phyloP scores from a whole-genome alignment of 2,113 vertebrate species.

The Charadrius vociferus region DNA sequence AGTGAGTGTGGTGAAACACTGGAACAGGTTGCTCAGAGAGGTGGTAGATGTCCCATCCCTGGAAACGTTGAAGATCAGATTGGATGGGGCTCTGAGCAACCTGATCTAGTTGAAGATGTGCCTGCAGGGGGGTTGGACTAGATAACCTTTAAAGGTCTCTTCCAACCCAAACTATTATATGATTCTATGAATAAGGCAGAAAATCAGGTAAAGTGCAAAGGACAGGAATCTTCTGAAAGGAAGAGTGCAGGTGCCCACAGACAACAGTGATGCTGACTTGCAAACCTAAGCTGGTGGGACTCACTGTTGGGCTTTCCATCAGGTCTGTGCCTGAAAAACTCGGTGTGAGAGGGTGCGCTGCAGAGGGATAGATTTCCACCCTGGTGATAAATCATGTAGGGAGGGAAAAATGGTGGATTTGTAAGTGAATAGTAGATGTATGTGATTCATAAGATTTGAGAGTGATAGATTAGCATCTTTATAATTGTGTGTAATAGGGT shows the following conservation, averaged over 20 bases:
- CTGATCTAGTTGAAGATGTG: neutral
- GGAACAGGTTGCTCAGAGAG: neutral
- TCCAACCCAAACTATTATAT: neutral
- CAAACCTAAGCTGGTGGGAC: rapidly evolving
- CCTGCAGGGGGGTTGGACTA: neutral
- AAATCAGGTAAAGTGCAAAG: neutral
- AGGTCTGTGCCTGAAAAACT: neutral
- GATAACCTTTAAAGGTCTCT: neutral
- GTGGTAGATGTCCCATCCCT: neutral
- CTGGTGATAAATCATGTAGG: neutral
- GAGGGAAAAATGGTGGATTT: neutral
- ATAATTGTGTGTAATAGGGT: neutral
- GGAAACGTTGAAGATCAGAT: neutral
- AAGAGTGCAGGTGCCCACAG: neutral
- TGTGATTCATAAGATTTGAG: neutral
- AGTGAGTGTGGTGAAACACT: neutral
- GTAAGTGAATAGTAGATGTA: neutral
- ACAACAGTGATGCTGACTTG: neutral
- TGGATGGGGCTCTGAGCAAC: neutral
- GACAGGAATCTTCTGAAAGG: neutral
- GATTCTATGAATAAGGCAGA: neutral
- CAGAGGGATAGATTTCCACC: neutral
- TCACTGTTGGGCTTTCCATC: neutral
- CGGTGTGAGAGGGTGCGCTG: neutral
- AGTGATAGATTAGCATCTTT: neutral